Evolutionary conservation across 1,140 invertebrate species (phyloP), one percentile per base, ranked within the genome.

Genomic region (Samia ricini): DNA sequence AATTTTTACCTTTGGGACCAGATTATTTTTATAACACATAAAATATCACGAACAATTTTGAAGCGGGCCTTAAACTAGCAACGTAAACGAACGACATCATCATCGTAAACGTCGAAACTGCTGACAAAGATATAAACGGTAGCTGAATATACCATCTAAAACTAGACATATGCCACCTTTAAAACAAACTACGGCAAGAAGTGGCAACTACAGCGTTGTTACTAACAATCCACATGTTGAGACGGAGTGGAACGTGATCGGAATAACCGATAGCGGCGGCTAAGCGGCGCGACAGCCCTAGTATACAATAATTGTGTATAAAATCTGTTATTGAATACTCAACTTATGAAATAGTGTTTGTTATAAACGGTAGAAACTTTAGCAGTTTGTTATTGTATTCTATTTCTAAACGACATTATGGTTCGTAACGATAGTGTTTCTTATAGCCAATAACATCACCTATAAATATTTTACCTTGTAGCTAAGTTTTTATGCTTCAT

Each of bases 201-300:
- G 69, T 71, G 68, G 19, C 20, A 22, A 68, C 57, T 74, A 71
- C 69, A 74, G 68, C 72, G 72, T n/a, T 73, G 80, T 79, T 82
- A 67, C 74, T 71, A 83, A 84, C 81, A 83, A 81, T 86, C 81
- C 83, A 82, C 80, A 84, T 82, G 79, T 65, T 79, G 80, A 77
- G 81, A 83, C 80, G 66, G 72, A 61, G 65, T 8, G 54, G 74
- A 55, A 75, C 84, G 84, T 87, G 84, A 76, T 56, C 58, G 3
- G 79, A 79, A 81, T 85, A 22, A 5, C 4, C 51, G 20, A 49
- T 55, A 68, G 56, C 23, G 23, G 20, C 58, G 19, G 60, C 54
- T 64, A 64, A 61, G 22, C 24, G 50, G 33, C 49, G 50, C 58
- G 52, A 64, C 7, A 66, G 26, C 36, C 54, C 56, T 49, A 64